Base-by-base conservation (phyloP, 1,140 invertebrate genomes). In the Kradibia gibbosae region DNA sequence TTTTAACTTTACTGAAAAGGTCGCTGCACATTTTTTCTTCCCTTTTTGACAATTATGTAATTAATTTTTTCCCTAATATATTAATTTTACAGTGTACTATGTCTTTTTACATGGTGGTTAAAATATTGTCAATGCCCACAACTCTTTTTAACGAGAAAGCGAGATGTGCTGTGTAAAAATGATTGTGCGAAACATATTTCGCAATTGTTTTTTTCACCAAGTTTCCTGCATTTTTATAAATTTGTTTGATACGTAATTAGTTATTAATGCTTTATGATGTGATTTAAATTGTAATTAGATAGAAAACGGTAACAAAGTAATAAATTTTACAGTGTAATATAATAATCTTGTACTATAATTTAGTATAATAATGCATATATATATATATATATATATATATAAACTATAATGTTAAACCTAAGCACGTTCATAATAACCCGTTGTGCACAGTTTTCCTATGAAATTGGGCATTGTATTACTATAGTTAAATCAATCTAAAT, bases 101-200 rank as follows among this genome's bases (percentile, higher is more conserved):
- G 34, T 70, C 39, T 70, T 70, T 70, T 67, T 28, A 48, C 34
- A 73, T 70, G 50, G 82, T 80, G 82, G 81, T 55, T 81, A 80
- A 77, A 83, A 85, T 86, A 86, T 86, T 86, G 86, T 86, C 86
- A 86, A 83, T 83, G 85, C 83, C 83, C 83, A 83, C 80, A 70
- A 62, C 55, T 22, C 55, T 7, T 39, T 75, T 45, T 39, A n/a
- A 42, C 34, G 80, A 81, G 80, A 72, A 81, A 81, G 45, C 62
- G 60, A 81, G 31, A 76, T 81, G 39, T 13, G 80, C 78, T 42
- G 28, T 48, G 0, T 22, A 31, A 31, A 50, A 42, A 57, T 57
- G 60, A 77, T 50, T 65, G 17, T 42, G 20, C 34, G 53, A 48
- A 80, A 73, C 1, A 62, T n/a, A 36, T 48, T 71, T 55, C 65